Conservation (phyloP, 2,888 invertebrate species). For the Chymomyza fuscimana region DNA sequence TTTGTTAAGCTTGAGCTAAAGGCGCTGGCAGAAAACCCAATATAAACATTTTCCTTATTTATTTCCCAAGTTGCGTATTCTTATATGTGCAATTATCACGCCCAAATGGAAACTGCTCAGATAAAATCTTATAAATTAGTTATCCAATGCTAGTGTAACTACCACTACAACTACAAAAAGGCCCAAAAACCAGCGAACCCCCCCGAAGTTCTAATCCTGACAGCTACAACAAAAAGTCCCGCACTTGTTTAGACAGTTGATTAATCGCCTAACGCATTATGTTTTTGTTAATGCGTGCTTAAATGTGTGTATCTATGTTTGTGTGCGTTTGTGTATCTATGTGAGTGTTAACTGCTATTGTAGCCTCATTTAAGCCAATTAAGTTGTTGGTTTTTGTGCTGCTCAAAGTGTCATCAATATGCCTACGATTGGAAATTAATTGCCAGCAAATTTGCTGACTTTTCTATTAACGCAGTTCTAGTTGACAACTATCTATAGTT, state of each 20-base stretch:
- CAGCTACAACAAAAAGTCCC: background rate
- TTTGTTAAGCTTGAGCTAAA: constrained; percentile 29
- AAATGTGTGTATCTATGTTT: constrained; percentile 13
- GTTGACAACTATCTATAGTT: background rate
- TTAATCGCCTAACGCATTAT: constrained; percentile 66
- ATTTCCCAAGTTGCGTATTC: constrained; percentile 62
- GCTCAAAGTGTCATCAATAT: constrained; percentile 67
- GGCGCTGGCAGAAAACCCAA: background rate
- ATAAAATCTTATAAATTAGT: constrained; percentile 71
- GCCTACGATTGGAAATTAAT: constrained; percentile 63
- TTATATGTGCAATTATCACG: constrained; percentile 67
- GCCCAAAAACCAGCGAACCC: constrained; percentile 9
- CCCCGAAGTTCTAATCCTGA: background rate
- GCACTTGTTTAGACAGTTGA: constrained; percentile 58
- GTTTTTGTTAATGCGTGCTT: constrained; percentile 59
- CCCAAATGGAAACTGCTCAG: constrained; percentile 25
- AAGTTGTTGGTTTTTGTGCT: constrained; percentile 49
- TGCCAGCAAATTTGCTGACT: constrained; percentile 50
- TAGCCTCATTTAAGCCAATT: constrained; percentile 56
- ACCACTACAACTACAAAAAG: constrained; percentile 12
- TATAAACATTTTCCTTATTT: constrained; percentile 46
- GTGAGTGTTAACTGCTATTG: constrained; percentile 24
- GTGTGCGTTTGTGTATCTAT: constrained; percentile 15
- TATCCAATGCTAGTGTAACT: background rate
- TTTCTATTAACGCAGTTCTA: constrained; percentile 36